Evolutionary conservation across 2,888 invertebrate genomes (phyloP).

Genomic region (Druceiella hillmani): DNA sequence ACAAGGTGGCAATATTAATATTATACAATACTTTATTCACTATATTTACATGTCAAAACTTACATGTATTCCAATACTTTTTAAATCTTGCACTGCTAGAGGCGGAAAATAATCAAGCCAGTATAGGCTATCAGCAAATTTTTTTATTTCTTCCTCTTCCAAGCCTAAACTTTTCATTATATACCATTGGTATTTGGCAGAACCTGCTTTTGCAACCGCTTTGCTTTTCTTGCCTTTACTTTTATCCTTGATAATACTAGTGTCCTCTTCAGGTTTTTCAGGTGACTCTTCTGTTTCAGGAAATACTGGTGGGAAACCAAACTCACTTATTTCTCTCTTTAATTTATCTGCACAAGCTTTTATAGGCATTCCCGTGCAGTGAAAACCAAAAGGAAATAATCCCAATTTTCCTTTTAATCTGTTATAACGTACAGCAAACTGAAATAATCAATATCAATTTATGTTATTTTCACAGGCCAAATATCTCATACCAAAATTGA

Average conservation of each 20-base stretch:
- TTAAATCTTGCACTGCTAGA: slow-evolving; percentile 78
- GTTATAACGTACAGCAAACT: slow-evolving; percentile 90
- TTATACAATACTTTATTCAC: slow-evolving; percentile 5
- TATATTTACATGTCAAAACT: slow-evolving; percentile 29
- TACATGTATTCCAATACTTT: slow-evolving; percentile 86
- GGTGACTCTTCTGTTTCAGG: slow-evolving; percentile 56
- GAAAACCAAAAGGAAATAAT: slow-evolving; percentile 96
- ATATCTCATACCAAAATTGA: slow-evolving; percentile 12
- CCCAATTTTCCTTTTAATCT: slow-evolving; percentile 87
- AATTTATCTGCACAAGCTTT: slow-evolving; percentile 98
- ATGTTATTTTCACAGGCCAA: slow-evolving; percentile 1
- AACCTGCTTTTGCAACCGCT: slow-evolving; percentile 85
- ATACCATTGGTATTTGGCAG: slow-evolving; percentile 95
- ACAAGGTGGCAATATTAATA: slow-evolving; percentile 2
- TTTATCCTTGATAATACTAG: slow-evolving; percentile 67
- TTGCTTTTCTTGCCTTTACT: slow-evolving; percentile 95
- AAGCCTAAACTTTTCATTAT: slow-evolving; percentile 95
- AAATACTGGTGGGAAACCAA: slow-evolving; percentile 89
- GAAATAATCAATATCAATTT: slow-evolving; percentile 27
- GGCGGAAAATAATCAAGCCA: slow-evolving; percentile 99
- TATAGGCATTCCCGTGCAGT: slow-evolving; percentile 99
- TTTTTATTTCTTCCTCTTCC: slow-evolving; percentile 82
- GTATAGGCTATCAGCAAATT: slow-evolving; percentile 84
- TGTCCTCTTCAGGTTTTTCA: slow-evolving; percentile 44
- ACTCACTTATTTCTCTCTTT: slow-evolving; percentile 86